Evolutionary conservation across 2,888 invertebrate species (phyloP).

Genomic region (Pandemis cinnamomeana): DNA sequence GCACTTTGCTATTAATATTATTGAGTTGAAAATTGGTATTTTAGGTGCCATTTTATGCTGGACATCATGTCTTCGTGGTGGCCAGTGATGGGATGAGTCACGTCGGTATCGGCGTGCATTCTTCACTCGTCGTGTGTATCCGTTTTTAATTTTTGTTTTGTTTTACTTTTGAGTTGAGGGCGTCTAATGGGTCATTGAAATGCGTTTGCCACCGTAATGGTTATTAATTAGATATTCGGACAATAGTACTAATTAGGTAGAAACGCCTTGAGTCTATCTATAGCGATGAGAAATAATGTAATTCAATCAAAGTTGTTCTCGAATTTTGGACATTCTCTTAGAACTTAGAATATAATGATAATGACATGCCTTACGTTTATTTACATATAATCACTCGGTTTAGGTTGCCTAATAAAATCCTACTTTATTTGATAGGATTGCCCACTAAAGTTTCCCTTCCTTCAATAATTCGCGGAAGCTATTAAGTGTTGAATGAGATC

Average conservation of each 20-base stretch:
- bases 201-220: conserved; percentile 39
- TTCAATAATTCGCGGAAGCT: too few relatives aligned
- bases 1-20: conserved; percentile 47
- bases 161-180: conserved; percentile 63
- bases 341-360: too few relatives aligned
- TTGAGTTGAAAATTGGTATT: conserved; percentile 53
- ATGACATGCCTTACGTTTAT: too few relatives aligned
- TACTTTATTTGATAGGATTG: too few relatives aligned
- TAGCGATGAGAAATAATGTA: neutral
- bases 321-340: too few relatives aligned
- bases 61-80: conserved; percentile 68
- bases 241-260: conserved; percentile 6
- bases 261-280: neutral
- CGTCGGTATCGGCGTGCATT: conserved; percentile 73
- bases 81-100: conserved; percentile 78
- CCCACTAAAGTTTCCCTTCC: too few relatives aligned
- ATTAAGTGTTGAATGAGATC: too few relatives aligned
- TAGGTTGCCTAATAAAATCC: too few relatives aligned
- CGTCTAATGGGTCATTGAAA: conserved; percentile 59
- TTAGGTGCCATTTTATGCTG: conserved; percentile 48
- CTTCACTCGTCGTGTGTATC: conserved; percentile 69
- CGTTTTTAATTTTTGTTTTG: conserved; percentile 69
- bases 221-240: conserved; percentile 25
- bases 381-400: too few relatives aligned
- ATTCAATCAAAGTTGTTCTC: neutral